Evolutionary conservation across 1,140 invertebrate genomes (phyloP), one percentile per base, ranked within the genome.

Genomic region (Dendrolimus punctatus): DNA sequence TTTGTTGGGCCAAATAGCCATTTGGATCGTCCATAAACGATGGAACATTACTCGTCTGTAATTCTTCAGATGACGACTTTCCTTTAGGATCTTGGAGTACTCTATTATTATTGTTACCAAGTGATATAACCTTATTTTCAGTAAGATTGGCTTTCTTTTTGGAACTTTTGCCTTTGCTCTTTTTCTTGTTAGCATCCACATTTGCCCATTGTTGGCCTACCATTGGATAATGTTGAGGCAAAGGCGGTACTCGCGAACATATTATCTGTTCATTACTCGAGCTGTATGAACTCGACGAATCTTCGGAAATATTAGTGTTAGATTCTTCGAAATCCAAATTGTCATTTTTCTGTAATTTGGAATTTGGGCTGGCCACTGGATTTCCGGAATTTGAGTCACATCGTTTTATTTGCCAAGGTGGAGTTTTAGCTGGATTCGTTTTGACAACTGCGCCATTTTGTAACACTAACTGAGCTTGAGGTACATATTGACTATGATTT

Each of bases 21-120:
- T 92, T 95, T 0, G 95, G 95, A 81, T 97, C 95, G 62, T 97
- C 95, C 87, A 96, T 91, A 68, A 96, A 96, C 2, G 87, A 88
- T 8, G 85, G 87, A 23, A 84, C 75, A 56, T 72, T 73, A 53
- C 76, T 77, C 55, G 60, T 66, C 5, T 71, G 51, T 5, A 71
- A 61, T 42, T 83, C 80, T 50, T 82, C 82, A 60, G 63, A 67
- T 9, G 56, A 23, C 23, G 23, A 46, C 58, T 68, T 75, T 38
- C 60, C 59, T 70, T 86, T 86, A 6, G 49, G 6, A 51, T 85
- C 80, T 52, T 76, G 73, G 6, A 82, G 49, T 23, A 74, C 64
- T 62, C 80, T 68, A 47, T 81, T 63, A 8, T 80, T 77, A 53
- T 83, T 82, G 51, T 66, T 76, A 6, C 74, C 77, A 55, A 65